A percentile compares a stretch with the other conserved stretches of the same genome.
phyloP scores from a whole-genome alignment of 2,797 vertebrate genomes.

The Oryzias dopingdopingensis region DNA sequence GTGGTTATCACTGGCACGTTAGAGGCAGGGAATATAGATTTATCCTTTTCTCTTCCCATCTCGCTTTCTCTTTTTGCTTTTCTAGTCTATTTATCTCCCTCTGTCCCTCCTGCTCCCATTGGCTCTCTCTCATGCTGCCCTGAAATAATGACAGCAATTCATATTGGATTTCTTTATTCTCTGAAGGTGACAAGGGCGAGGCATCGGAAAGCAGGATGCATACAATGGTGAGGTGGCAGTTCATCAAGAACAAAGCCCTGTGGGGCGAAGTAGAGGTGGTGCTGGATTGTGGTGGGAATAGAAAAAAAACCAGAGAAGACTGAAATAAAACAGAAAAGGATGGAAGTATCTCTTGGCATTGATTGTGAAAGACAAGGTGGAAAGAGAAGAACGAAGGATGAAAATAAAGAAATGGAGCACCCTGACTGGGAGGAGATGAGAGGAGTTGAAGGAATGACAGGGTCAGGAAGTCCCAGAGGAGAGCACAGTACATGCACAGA shows the following conservation, averaged over 20 bases:
- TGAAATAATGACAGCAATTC: constrained; percentile 69
- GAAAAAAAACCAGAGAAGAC: constrained; percentile 12
- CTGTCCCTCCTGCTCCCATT: constrained; percentile 27
- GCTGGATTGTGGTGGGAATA: constrained; percentile 2
- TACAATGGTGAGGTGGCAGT: constrained; percentile 54
- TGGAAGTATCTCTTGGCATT: constrained; percentile 16
- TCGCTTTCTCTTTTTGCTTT: constrained; percentile 30
- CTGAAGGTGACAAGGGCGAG: constrained; percentile 59
- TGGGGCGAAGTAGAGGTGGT: constrained; percentile 21
- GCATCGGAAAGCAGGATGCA: constrained; percentile 44
- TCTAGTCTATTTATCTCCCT: constrained; percentile 57
- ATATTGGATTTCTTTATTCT: constrained; percentile 71
- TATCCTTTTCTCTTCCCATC: constrained; percentile 58
- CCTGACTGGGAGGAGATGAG: constrained; percentile 21
- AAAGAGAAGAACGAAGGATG: constrained; percentile 3
- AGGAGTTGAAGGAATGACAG: constrained; percentile 32
- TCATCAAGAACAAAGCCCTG: constrained; percentile 48
- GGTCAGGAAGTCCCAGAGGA: constrained; percentile 43
- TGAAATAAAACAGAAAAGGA: constrained; percentile 12
- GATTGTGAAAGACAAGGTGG: constrained; percentile 24
- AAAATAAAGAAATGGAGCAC: constrained; percentile 32
- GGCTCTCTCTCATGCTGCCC: constrained; percentile 44
- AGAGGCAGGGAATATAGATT: constrained; percentile 72
- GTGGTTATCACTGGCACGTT: constrained; percentile 63
- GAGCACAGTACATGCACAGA: constrained; percentile 20